Percentiles rank a stretch among this genome's conserved stretches.
phyloP scores from a whole-genome alignment of 2,888 invertebrate species.

The Acleris holmiana region DNA sequence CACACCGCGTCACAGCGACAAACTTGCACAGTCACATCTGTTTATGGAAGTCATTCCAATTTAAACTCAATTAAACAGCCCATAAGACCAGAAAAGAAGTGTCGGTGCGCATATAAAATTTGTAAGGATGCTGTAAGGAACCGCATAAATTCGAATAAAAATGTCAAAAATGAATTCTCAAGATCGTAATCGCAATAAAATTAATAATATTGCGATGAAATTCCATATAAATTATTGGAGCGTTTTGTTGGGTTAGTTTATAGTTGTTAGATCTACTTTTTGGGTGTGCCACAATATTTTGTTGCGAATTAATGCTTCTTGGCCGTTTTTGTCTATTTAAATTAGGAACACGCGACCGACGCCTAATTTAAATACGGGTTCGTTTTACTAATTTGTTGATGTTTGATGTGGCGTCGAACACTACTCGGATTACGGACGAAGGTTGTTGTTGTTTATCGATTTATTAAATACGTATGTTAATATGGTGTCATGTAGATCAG shows the following conservation, averaged over 20 bases:
- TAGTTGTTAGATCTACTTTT: conserved; percentile 52
- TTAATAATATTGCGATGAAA: conserved; percentile 82
- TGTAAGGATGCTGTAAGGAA: conserved; percentile 56
- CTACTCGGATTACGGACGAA: no score
- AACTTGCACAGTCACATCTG: conserved; percentile 46
- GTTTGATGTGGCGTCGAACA: no score
- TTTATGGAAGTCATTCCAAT: conserved; percentile 45
- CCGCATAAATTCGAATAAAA: conserved; percentile 83
- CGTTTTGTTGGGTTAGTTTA: conserved; percentile 72
- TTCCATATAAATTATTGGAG: conserved; percentile 78
- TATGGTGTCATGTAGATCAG: no score
- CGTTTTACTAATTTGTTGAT: no score
- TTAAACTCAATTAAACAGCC: conserved; percentile 53
- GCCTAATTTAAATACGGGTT: conserved; percentile 17
- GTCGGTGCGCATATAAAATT: conserved; percentile 42
- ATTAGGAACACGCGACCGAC: conserved; percentile 10
- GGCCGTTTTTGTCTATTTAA: conserved; percentile 32
- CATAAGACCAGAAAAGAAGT: conserved; percentile 46
- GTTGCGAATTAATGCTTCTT: conserved; percentile 40
- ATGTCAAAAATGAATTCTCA: conserved; percentile 81
- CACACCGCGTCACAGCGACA: conserved; percentile 69
- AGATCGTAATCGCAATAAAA: conserved; percentile 83
- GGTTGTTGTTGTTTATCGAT: no score
- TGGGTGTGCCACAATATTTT: conserved; percentile 41
- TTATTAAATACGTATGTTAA: no score